These are phyloP conservation scores for Hesperia comma DNA, from an alignment of 2,888 invertebrate species.

Conservation along the genomic window DNA sequence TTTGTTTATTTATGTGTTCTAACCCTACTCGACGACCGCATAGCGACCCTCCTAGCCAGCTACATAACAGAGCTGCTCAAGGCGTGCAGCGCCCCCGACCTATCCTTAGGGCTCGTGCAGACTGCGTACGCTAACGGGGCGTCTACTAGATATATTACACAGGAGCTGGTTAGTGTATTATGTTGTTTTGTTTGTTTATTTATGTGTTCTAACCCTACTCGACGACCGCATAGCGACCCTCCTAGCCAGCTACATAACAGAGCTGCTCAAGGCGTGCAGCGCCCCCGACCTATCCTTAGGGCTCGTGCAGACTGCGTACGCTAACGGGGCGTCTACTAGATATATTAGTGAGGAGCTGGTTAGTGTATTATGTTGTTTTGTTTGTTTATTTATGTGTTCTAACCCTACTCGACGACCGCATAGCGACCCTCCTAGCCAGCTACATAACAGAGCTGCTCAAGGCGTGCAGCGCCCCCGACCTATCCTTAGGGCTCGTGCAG, in stretches of 20 bases:
- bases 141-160: constrained; percentile 94
- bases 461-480: constrained; percentile 73
- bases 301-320: constrained; percentile 98
- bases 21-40: constrained; percentile 96
- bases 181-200: no score
- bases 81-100: constrained; percentile 73
- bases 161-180: constrained; percentile 84
- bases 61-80: constrained; percentile 87
- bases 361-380: no score
- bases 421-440: constrained; percentile 94
- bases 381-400: no score
- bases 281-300: constrained; percentile 89
- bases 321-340: constrained; percentile 97
- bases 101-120: constrained; percentile 96
- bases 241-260: constrained; percentile 89
- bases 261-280: constrained; percentile 80
- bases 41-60: constrained; percentile 94
- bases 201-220: constrained; percentile 93
- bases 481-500: constrained; percentile 96
- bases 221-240: constrained; percentile 98
- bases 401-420: constrained; percentile 96
- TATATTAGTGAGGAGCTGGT: constrained; percentile 92
- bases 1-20: no score
- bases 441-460: constrained; percentile 87
- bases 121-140: constrained; percentile 99